These are phyloP conservation scores for Lycaena phlaeas DNA, from an alignment of 2,888 invertebrate species.

Conservation along the genomic window DNA sequence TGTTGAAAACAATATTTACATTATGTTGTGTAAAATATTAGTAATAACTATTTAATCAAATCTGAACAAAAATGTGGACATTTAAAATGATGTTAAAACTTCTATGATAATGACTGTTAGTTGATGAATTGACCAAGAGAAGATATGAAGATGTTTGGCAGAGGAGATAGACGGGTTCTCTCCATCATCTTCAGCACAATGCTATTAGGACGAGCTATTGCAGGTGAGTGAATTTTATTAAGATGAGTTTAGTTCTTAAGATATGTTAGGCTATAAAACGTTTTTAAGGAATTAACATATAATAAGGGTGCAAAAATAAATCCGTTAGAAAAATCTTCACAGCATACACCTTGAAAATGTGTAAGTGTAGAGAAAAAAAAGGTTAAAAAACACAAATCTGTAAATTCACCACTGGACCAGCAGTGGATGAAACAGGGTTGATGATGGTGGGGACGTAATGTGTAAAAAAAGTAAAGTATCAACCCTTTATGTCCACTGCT, in stretches of 20 bases:
- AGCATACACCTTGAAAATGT: background rate
- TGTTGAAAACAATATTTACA: too few species aligned
- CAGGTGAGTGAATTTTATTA: conserved; percentile 37
- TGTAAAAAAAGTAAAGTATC: too few species aligned
- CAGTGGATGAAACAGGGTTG: background rate
- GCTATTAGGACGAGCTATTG: conserved; percentile 58
- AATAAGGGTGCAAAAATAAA: too few species aligned
- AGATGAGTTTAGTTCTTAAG: background rate
- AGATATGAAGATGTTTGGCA: conserved; percentile 56
- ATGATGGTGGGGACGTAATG: too few species aligned
- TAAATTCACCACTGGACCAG: too few species aligned
- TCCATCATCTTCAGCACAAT: conserved; percentile 61
- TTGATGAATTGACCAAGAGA: conserved; percentile 18
- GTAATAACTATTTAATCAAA: too few species aligned
- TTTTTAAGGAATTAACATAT: too few species aligned
- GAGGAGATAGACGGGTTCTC: conserved; percentile 44
- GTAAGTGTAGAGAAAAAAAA: background rate
- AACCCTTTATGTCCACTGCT: too few species aligned
- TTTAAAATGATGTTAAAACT: background rate
- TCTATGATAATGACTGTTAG: conserved; percentile 16
- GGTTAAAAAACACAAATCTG: too few species aligned
- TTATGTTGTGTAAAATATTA: too few species aligned
- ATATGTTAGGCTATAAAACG: background rate
- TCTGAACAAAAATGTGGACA: too few species aligned
- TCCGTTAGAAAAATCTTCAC: too few species aligned